Percentiles rank a stretch among this genome's conserved stretches.
These are phyloP conservation scores for Sialis lutaria DNA, from an alignment of 2,888 invertebrate species.

Conservation along the genomic window DNA sequence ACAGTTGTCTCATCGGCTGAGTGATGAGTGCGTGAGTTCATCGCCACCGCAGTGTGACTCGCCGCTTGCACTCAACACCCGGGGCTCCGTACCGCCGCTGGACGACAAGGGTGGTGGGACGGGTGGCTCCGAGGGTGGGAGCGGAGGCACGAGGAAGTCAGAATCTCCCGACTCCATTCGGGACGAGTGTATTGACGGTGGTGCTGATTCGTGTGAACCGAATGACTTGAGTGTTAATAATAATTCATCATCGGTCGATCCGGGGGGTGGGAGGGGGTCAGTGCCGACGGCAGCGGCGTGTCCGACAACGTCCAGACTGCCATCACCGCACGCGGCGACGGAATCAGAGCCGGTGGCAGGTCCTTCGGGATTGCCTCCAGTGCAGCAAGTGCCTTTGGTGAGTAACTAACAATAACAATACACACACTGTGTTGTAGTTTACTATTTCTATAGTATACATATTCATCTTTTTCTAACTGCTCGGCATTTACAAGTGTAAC, in stretches of 20 bases:
- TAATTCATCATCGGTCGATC: background rate
- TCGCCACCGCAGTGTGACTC: slow-evolving; percentile 9
- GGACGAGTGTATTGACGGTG: background rate
- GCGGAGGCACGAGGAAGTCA: slow-evolving; percentile 13
- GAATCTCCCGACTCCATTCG: background rate
- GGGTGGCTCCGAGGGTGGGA: slow-evolving; percentile 16
- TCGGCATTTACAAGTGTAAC: no score
- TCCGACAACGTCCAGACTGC: slow-evolving; percentile 19
- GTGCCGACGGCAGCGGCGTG: slow-evolving; percentile 15
- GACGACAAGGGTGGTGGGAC: slow-evolving; percentile 17
- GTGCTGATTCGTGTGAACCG: slow-evolving; percentile 7
- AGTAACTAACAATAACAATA: slow-evolving; percentile 16
- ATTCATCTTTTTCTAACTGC: no score
- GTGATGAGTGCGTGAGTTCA: slow-evolving; percentile 3
- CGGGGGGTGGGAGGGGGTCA: background rate
- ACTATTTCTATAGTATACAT: no score
- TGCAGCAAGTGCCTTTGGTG: slow-evolving; percentile 80
- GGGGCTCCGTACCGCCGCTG: slow-evolving; percentile 15
- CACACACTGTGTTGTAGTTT: no score
- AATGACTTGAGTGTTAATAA: slow-evolving; percentile 8
- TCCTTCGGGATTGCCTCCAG: slow-evolving; percentile 71
- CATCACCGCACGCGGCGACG: slow-evolving; percentile 36
- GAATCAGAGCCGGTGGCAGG: slow-evolving; percentile 52
- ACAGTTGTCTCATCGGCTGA: background rate
- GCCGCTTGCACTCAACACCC: slow-evolving; percentile 8